Conservation (phyloP, 1,140 invertebrate genomes). For the Phthorimaea operculella region DNA sequence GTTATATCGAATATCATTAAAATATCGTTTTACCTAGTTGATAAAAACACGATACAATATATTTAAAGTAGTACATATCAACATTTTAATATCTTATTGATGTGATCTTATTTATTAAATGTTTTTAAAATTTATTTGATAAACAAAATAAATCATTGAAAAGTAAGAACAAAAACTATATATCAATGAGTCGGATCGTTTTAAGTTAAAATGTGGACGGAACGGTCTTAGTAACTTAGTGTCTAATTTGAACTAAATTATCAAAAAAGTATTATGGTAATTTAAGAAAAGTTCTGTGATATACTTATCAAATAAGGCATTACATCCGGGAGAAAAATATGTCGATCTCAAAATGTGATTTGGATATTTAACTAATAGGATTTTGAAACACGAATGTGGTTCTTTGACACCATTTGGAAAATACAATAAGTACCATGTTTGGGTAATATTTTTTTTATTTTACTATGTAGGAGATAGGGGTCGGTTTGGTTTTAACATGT, state of each 20-base stretch:
- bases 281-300: slow-evolving; percentile 61
- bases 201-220: too few relatives aligned
- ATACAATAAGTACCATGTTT: too few relatives aligned
- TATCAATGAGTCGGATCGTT: slow-evolving; percentile 12
- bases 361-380: neutral
- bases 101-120: neutral
- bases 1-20: neutral
- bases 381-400: neutral
- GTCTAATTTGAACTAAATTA: slow-evolving; percentile 16
- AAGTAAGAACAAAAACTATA: too few relatives aligned
- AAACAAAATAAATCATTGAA: too few relatives aligned
- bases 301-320: slow-evolving; percentile 50
- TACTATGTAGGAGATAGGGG: too few relatives aligned
- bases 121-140: neutral
- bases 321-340: slow-evolving; percentile 53
- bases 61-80: neutral
- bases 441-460: too few relatives aligned
- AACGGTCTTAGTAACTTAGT: slow-evolving; percentile 14
- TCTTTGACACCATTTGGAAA: too few relatives aligned
- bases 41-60: neutral
- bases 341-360: slow-evolving; percentile 60
- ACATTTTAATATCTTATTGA: neutral
- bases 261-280: slow-evolving; percentile 58
- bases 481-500: too few relatives aligned
- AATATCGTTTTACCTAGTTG: neutral